Conservation (phyloP, 2,797 vertebrate species). For the Poeciliopsis gracilis region DNA sequence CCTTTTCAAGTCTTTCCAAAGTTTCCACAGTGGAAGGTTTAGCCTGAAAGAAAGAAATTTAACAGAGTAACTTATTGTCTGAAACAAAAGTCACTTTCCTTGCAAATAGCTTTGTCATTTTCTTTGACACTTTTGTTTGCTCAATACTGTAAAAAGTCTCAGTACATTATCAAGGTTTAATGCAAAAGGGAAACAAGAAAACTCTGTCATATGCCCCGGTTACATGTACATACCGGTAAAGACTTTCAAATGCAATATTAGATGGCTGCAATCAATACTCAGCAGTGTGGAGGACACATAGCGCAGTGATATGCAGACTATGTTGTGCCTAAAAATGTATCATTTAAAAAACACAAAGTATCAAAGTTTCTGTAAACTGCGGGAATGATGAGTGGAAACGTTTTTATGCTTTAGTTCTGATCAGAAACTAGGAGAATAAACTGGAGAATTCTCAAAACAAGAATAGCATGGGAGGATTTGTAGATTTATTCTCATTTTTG, state of each 20-base stretch:
- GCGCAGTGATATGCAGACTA: background rate
- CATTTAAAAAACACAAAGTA: background rate
- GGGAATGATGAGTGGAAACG: background rate
- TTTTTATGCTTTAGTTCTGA: background rate
- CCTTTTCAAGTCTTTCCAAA: slow-evolving; percentile 97
- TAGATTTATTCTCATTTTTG: too few relatives aligned
- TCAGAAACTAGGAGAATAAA: background rate
- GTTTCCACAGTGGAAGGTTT: slow-evolving; percentile 95
- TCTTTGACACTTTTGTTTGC: background rate
- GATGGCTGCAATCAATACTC: background rate
- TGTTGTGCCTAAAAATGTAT: background rate
- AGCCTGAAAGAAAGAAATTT: slow-evolving; percentile 77
- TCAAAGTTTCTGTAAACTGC: background rate
- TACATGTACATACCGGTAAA: background rate
- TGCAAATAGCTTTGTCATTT: background rate
- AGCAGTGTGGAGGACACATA: background rate
- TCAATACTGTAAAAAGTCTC: background rate
- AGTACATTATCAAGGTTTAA: background rate
- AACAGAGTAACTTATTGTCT: slow-evolving; percentile 3
- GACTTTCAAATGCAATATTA: background rate
- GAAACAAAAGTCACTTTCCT: background rate
- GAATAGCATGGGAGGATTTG: background rate
- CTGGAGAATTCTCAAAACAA: background rate
- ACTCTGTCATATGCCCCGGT: background rate
- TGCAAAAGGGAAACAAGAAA: background rate